Conservation (phyloP, 2,888 invertebrate genomes). For the Leptura quadrifasciata region DNA sequence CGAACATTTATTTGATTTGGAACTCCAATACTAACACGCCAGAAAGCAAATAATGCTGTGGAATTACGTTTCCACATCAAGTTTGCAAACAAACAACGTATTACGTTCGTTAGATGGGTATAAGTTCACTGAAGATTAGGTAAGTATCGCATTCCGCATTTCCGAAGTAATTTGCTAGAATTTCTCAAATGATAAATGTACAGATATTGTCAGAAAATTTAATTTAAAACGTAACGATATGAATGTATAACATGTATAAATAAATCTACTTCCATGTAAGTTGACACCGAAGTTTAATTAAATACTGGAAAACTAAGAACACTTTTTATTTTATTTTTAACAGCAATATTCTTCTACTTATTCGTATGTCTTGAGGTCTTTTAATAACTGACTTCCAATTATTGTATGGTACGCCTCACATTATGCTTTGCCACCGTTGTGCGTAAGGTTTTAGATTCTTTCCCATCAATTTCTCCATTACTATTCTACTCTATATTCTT, state of each 20-base stretch:
- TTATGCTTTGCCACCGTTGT: too few relatives aligned
- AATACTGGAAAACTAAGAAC: too few relatives aligned
- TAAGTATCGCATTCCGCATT: constrained; percentile 19
- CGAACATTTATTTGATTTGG: constrained; percentile 28
- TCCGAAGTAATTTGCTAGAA: constrained; percentile 14
- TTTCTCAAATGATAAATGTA: not conserved
- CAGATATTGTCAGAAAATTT: not conserved
- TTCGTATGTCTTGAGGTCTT: too few relatives aligned
- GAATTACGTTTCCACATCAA: constrained; percentile 23
- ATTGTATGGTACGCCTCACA: too few relatives aligned
- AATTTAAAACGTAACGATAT: not conserved
- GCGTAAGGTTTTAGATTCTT: too few relatives aligned
- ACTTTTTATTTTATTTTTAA: too few relatives aligned
- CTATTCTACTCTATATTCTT: too few relatives aligned
- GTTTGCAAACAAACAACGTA: constrained; percentile 19
- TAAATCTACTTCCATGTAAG: not conserved
- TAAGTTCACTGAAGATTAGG: constrained; percentile 23
- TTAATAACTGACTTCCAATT: too few relatives aligned
- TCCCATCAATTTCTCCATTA: too few relatives aligned
- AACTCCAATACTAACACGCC: constrained; percentile 4
- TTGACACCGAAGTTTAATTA: too few relatives aligned
- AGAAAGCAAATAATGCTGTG: constrained; percentile 22
- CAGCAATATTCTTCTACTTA: too few relatives aligned
- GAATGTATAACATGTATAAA: not conserved
- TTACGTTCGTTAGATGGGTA: constrained; percentile 25